A percentile compares a stretch with the other conserved stretches of the same genome.
These are phyloP conservation scores for Brachycybe producta DNA, from an alignment of 2,888 invertebrate species.

Conservation along the genomic window DNA sequence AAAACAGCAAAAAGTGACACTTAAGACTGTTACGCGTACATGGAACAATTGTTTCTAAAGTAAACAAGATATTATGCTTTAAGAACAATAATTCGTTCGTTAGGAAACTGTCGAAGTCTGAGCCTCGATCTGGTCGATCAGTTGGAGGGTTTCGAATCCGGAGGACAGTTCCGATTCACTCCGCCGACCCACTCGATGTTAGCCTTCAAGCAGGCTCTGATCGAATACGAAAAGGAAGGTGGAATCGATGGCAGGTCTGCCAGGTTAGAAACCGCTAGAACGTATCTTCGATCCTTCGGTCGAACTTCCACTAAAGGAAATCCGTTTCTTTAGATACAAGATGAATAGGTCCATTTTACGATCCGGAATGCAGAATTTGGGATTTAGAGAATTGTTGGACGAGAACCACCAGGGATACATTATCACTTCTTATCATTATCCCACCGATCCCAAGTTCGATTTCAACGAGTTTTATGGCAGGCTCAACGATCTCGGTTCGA, in stretches of 20 bases:
- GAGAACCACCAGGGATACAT: conserved; percentile 33
- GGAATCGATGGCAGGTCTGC: conserved; percentile 32
- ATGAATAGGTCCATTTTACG: conserved; percentile 33
- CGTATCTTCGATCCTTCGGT: background rate
- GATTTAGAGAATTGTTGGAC: conserved; percentile 34
- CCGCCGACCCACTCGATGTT: conserved; percentile 39
- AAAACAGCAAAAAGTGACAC: too few species aligned
- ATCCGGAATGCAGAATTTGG: conserved; percentile 34
- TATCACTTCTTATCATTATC: conserved; percentile 37
- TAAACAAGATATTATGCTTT: too few species aligned
- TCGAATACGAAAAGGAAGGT: conserved; percentile 35
- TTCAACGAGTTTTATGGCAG: conserved; percentile 35
- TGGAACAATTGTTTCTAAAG: conserved; percentile 4
- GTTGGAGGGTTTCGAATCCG: conserved; percentile 33
- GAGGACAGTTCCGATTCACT: conserved; percentile 39
- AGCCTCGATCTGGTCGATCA: conserved; percentile 37
- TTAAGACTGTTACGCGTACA: background rate
- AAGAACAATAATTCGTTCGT: too few species aligned
- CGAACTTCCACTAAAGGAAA: background rate
- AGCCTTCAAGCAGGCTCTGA: conserved; percentile 35
- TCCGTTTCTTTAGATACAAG: conserved; percentile 29
- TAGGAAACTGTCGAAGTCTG: conserved; percentile 33
- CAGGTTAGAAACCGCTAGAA: conserved; percentile 25
- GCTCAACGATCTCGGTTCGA: conserved; percentile 34
- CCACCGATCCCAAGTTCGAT: conserved; percentile 33